Percentiles rank a stretch among this genome's conserved stretches.
Evolutionary conservation across 2,797 vertebrate species (phyloP).

Genomic region (Cossypha dichroa): DNA sequence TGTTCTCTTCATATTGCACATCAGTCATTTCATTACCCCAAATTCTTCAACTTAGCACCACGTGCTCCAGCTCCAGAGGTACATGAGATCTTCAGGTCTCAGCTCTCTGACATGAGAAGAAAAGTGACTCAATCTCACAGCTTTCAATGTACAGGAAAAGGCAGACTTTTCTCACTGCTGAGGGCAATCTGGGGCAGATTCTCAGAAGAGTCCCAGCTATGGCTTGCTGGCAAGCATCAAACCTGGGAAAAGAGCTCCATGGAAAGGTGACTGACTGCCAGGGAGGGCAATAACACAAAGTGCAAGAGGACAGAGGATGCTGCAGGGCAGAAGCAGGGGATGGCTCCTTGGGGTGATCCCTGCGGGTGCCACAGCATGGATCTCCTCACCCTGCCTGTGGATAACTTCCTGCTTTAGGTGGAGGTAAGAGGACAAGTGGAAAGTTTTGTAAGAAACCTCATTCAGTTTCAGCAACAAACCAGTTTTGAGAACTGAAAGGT

Average conservation of each 20-base stretch:
- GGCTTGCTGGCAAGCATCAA: not conserved
- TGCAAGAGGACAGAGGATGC: not conserved
- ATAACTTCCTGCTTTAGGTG: not conserved
- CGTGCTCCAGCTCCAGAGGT: not conserved
- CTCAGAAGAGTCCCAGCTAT: not conserved
- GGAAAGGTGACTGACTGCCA: rapidly evolving
- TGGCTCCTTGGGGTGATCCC: rapidly evolving
- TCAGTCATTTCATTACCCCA: not conserved
- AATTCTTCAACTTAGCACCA: not conserved
- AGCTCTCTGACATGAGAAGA: not conserved
- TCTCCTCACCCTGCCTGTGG: not conserved
- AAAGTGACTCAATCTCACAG: not conserved
- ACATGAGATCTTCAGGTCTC: not conserved
- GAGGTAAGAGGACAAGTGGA: not conserved
- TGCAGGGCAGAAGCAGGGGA: not conserved
- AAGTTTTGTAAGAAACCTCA: not conserved
- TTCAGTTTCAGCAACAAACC: not conserved
- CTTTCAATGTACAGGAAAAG: not conserved
- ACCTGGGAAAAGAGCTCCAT: not conserved
- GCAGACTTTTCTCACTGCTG: not conserved
- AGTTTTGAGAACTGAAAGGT: not conserved
- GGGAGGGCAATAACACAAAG: not conserved
- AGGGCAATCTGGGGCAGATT: not conserved
- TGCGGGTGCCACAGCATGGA: not conserved
- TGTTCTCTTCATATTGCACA: not conserved